Evolutionary conservation across 2,888 invertebrate genomes (phyloP).

Genomic region (Agrochola lychnidis): DNA sequence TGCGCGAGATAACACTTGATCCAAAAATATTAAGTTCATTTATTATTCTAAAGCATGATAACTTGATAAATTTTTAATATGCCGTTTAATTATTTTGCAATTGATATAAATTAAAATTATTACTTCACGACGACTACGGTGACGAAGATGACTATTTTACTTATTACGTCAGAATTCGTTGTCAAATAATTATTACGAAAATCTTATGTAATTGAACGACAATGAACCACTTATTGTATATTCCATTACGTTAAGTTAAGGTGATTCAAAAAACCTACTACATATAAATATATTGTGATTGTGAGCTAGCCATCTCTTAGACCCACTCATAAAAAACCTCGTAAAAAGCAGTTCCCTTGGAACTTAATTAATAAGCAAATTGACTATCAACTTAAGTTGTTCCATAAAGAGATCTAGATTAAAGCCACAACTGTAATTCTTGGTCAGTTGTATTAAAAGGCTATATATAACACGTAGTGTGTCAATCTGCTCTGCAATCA

Average conservation of each 20-base stretch:
- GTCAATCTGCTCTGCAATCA: conserved; percentile 12
- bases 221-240: conserved; percentile 14
- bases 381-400: neutral
- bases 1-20: conserved; percentile 43
- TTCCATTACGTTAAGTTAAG: neutral
- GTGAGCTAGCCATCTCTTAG: conserved; percentile 13
- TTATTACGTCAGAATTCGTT: conserved; percentile 17
- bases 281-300: conserved; percentile 31
- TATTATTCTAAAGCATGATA: conserved; percentile 29
- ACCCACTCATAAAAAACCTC: conserved; percentile 18
- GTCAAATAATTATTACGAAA: conserved; percentile 15
- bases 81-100: conserved; percentile 11
- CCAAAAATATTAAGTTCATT: conserved; percentile 41
- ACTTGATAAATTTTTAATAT: conserved; percentile 8
- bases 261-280: conserved; percentile 3
- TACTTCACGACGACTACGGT: conserved; percentile 1
- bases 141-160: neutral
- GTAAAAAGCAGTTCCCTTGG: conserved; percentile 19
- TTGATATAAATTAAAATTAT: conserved; percentile 19
- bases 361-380: conserved; percentile 18
- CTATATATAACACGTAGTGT: neutral
- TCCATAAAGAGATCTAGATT: neutral
- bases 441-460: neutral
- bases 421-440: neutral
- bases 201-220: neutral